Evolutionary conservation across 2,888 invertebrate species (phyloP), one percentile per base, ranked within the genome.

Genomic region (Hypomecis punctinalis): DNA sequence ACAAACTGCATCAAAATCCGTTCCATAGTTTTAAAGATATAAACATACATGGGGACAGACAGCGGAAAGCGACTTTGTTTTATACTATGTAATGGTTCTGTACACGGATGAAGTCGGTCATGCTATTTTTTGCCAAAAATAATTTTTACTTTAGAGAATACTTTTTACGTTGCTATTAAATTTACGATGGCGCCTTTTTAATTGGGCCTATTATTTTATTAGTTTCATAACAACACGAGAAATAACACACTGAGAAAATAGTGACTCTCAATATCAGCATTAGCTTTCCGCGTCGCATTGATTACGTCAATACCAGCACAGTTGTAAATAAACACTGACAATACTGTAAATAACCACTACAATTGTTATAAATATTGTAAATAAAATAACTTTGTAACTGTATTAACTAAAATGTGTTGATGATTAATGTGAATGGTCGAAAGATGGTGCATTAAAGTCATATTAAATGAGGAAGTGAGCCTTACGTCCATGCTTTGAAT

Each of bases 271-370:
- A 59, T 56, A 36, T 72, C 69, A 68, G 70, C 70, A 72, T 75
- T 63, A 63, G 76, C 79, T 73, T 75, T 66, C 68, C 59, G 58
- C 47, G 49, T 49, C 59, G 68, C 69, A 71, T 66, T 66, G 67
- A 52, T 52, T 60, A 64, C 33, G 61, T 55, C 57, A 60, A 42
- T 56, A 64, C 53, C 42, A 60, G 65, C 70, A 72, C 72, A 60
- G 70, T 53, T 84, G 83, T 84, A 84, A 57, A 85, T 83, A 84
- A 60, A 69, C 84, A 81, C 84, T 69, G 65, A 70, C 69, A 71
- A 70, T 70, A 52, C 62, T 83, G 77, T 79, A 78, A 72, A 76
- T 76, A 77, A 67, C 67, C 60, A 59, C 66, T 55, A 54, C 56
- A 61, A 33, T 63, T 58, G 55, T 61, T 61, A 11, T 42, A 43